Conservation (phyloP, 1,140 invertebrate genomes). For the Phymorhynchus buccinoides region DNA sequence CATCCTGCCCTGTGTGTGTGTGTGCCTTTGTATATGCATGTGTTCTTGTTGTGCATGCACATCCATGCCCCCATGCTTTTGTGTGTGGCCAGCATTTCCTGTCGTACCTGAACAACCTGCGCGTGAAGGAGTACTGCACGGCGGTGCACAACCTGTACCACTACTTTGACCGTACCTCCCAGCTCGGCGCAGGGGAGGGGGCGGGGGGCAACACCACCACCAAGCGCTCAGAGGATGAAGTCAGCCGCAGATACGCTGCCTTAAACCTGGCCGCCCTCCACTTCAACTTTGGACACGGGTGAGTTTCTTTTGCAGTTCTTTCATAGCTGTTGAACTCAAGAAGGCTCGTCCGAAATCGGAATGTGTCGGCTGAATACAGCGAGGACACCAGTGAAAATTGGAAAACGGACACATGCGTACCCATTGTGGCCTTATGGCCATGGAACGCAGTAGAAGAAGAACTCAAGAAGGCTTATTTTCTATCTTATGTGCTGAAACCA, state of each 20-base stretch:
- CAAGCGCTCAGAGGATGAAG: conserved; percentile 78
- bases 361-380: too few relatives aligned
- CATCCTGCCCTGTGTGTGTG: not conserved
- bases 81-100: conserved; percentile 84
- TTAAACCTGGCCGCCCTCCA: conserved; percentile 91
- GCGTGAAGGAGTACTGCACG: conserved; percentile 89
- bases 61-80: not conserved
- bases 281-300: conserved; percentile 89
- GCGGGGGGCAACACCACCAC: conserved; percentile 57
- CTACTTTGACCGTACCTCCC: conserved; percentile 82
- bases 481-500: too few relatives aligned
- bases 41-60: not conserved
- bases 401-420: too few relatives aligned
- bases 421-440: too few relatives aligned
- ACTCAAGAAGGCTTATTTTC: too few relatives aligned
- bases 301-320: too few relatives aligned
- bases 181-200: conserved; percentile 73
- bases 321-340: too few relatives aligned
- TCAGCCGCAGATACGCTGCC: conserved; percentile 87
- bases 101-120: conserved; percentile 89
- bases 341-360: too few relatives aligned
- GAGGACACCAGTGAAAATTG: too few relatives aligned
- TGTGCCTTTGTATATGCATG: too few relatives aligned
- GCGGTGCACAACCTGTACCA: conserved; percentile 88
- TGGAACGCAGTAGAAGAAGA: too few relatives aligned